phyloP scores from a whole-genome alignment of 2,797 vertebrate species.

The Sorex maritimensis region DNA sequence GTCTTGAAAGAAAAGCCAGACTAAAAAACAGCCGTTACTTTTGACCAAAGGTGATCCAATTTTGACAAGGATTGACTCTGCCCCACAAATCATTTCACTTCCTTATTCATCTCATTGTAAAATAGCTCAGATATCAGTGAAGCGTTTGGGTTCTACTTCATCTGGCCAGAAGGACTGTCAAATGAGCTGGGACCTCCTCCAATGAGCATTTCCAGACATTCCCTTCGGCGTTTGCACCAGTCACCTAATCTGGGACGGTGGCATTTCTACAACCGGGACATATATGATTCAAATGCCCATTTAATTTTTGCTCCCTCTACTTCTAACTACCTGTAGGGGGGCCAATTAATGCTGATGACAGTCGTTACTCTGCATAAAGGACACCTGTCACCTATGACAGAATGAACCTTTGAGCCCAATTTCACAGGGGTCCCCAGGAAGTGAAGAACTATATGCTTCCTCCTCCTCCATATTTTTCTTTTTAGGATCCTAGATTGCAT shows the following conservation, averaged over 20 bases:
- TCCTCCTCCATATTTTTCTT: neutral
- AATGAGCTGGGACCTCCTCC: slow-evolving; percentile 43
- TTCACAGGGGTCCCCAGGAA: slow-evolving; percentile 50
- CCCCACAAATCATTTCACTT: slow-evolving; percentile 57
- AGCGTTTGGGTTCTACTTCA: neutral
- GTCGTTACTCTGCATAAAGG: slow-evolving; percentile 67
- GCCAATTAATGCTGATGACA: slow-evolving; percentile 59
- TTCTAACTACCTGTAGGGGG: slow-evolving; percentile 51
- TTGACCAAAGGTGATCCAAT: slow-evolving; percentile 53
- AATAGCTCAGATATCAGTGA: slow-evolving; percentile 33
- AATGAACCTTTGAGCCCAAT: slow-evolving; percentile 59
- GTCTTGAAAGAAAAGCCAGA: slow-evolving; percentile 54
- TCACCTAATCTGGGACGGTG: neutral
- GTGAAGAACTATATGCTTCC: neutral
- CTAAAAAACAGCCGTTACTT: neutral
- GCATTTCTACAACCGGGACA: neutral
- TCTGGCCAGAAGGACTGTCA: neutral
- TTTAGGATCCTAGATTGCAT: neutral
- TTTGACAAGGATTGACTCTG: slow-evolving; percentile 16
- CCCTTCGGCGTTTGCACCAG: neutral
- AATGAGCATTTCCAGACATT: neutral
- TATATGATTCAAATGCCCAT: slow-evolving; percentile 56
- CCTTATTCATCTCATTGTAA: slow-evolving; percentile 42
- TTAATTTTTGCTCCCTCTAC: slow-evolving; percentile 76
- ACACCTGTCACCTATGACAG: slow-evolving; percentile 62